Base-by-base conservation (phyloP, 2,113 vertebrate species). In the Hypomesus transpacificus region DNA sequence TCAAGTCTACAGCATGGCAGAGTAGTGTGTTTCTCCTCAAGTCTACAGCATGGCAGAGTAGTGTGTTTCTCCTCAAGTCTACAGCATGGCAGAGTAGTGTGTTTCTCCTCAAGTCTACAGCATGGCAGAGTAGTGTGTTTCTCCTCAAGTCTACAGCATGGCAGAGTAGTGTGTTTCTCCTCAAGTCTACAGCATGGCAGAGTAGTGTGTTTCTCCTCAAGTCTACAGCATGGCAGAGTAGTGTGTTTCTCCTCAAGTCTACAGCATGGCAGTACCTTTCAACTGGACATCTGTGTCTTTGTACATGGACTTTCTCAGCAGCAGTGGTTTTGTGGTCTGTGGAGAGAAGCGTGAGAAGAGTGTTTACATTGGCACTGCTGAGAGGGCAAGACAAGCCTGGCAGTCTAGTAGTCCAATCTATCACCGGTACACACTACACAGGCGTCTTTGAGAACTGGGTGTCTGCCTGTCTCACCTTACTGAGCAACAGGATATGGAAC, bases 241-340 rank as follows among this genome's bases (percentile, higher is more conserved):
- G 31, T 34, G 31, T 8, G 31, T 34, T 34, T 34, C 5, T 34
- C 31, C 31, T 34, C 3, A 4, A 34, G 31, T 6, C 31, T 63
- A 63, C 28, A 63, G 28, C 18, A 63, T 18, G 60, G 17, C 20
- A 22, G 57, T 88, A 96, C 95, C 89, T 90, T 91, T 91, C 73
- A 96, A 58, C 66, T 87, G 80, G 81, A 96, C 90, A 26, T 94
- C 89, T 31, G 94, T 96, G 72, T 87, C 86, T 79, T 88, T 92
- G 83, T 92, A 96, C 93, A 95, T 92, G 54, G 91, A 93, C 84
- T 96, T 96, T 63, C 71, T 91, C 78, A 95, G 86, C 69, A 93
- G 70, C 74, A 95, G 79, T 14, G 91, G 92, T 78, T 86, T 90
- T 76, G 93, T 92, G 31, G 85, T 90, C 95, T 96, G 87, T 61